Conservation (phyloP, 2,888 invertebrate genomes). For the Galeruca laticollis region DNA sequence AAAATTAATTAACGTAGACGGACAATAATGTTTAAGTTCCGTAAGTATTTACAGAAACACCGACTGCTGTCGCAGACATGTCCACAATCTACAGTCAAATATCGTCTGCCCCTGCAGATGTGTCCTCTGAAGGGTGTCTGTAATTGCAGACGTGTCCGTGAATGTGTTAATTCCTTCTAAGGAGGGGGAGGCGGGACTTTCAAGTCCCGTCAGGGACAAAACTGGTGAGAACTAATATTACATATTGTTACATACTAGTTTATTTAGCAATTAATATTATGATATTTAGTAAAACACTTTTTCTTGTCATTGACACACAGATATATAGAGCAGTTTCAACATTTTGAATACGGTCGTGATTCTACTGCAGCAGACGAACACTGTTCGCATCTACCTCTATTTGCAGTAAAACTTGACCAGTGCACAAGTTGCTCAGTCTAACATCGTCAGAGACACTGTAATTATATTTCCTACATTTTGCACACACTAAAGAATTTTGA, state of each 20-base stretch:
- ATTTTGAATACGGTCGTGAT: constrained; percentile 32
- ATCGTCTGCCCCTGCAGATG: too few relatives aligned
- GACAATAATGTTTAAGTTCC: too few relatives aligned
- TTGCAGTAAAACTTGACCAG: constrained; percentile 21
- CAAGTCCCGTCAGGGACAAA: constrained; percentile 29
- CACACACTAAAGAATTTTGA: too few relatives aligned
- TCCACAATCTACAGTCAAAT: too few relatives aligned
- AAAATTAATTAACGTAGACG: too few relatives aligned
- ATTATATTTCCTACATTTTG: too few relatives aligned
- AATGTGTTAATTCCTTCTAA: too few relatives aligned
- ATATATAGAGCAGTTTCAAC: constrained; percentile 27
- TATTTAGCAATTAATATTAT: constrained; percentile 15
- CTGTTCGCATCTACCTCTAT: constrained; percentile 29
- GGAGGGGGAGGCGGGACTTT: constrained; percentile 26
- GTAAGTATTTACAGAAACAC: too few relatives aligned
- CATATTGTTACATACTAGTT: constrained; percentile 8
- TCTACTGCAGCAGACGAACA: constrained; percentile 32
- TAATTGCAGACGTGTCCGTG: too few relatives aligned
- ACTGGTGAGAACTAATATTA: constrained; percentile 20
- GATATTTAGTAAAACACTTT: constrained; percentile 21
- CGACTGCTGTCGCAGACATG: too few relatives aligned
- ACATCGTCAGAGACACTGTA: constrained; percentile 4
- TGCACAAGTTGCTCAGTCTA: constrained; percentile 11
- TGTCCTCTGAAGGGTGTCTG: too few relatives aligned
- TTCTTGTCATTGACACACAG: constrained; percentile 30